Conservation (phyloP, 2,888 invertebrate species). For the Polylopha cassiicola region DNA sequence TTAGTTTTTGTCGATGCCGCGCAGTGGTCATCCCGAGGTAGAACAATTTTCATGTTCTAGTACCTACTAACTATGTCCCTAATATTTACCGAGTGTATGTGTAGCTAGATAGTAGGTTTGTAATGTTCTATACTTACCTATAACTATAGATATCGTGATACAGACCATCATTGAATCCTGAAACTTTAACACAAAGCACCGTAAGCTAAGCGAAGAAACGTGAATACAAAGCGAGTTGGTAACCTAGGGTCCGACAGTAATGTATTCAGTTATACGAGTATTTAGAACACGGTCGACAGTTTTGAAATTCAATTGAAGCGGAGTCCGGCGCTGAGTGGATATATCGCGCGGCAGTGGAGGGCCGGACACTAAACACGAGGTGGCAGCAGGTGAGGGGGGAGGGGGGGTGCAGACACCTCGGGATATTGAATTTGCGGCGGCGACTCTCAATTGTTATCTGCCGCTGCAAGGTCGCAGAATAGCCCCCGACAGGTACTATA, state of each 20-base stretch:
- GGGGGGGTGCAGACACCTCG: conserved; percentile 59
- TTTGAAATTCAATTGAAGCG: conserved; percentile 67
- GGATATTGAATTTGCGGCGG: conserved; percentile 74
- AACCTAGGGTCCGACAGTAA: conserved; percentile 19
- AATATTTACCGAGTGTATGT: too few species aligned
- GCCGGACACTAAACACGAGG: conserved; percentile 64
- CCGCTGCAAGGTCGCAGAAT: conserved; percentile 67
- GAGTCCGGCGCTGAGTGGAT: conserved; percentile 74
- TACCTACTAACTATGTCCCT: too few species aligned
- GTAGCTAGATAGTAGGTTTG: too few species aligned
- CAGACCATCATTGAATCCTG: too few species aligned
- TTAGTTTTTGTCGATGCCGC: conserved; percentile 38
- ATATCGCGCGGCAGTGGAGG: conserved; percentile 60
- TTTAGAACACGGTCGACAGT: conserved; percentile 47
- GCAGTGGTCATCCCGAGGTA: too few species aligned
- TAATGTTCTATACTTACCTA: too few species aligned
- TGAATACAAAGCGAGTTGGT: too few species aligned
- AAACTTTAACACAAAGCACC: too few species aligned
- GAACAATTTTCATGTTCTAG: too few species aligned
- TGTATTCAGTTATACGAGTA: conserved; percentile 31
- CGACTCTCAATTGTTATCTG: conserved; percentile 72
- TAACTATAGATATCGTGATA: too few species aligned
- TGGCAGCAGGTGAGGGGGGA: conserved; percentile 29
- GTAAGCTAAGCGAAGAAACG: too few species aligned
- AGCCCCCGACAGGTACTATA: conserved; percentile 58